These are phyloP conservation scores for Oligia latruncula DNA, from an alignment of 2,888 invertebrate species.

Conservation along the genomic window DNA sequence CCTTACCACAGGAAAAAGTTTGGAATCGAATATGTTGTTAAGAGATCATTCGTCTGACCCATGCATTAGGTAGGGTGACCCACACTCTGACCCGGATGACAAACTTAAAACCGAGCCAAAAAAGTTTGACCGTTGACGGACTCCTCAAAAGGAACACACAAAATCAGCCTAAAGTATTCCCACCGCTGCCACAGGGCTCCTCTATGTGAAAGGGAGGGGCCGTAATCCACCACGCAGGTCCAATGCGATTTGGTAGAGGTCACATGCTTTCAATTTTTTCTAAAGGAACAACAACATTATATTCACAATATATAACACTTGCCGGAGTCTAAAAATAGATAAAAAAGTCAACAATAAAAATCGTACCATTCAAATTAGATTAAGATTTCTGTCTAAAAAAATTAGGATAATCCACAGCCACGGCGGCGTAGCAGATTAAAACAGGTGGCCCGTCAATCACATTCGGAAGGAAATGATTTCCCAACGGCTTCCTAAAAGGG, in stretches of 20 bases:
- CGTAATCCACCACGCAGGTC: neutral
- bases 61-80: too few species aligned
- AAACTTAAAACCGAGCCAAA: neutral
- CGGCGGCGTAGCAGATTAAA: neutral
- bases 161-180: neutral
- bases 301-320: neutral
- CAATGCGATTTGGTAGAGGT: neutral
- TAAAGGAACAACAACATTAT: neutral
- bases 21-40: neutral
- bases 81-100: neutral
- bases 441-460: neutral
- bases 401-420: neutral
- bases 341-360: neutral
- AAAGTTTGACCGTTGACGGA: too few species aligned
- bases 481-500: neutral
- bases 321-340: neutral
- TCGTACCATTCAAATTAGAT: neutral
- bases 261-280: neutral
- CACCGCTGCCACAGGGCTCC: neutral
- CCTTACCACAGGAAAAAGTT: neutral
- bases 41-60: neutral
- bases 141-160: neutral
- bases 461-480: constrained; percentile 5
- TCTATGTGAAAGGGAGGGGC: neutral
- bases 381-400: too few species aligned